Conservation (phyloP, 2,888 invertebrate species). For the Thera britannica region DNA sequence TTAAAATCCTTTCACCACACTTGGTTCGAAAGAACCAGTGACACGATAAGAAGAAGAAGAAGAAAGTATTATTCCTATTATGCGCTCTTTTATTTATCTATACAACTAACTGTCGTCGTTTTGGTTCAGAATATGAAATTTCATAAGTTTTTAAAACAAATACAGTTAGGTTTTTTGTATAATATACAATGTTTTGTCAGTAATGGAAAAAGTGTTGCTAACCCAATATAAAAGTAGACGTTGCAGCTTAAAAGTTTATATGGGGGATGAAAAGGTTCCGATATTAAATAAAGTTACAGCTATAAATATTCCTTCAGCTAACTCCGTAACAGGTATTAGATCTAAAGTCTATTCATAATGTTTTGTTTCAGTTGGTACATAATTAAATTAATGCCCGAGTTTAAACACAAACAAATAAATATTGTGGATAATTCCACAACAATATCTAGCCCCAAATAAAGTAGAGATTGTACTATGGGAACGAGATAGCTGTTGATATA, state of each 20-base stretch:
- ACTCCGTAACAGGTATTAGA: conserved; percentile 67
- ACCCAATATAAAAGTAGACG: conserved; percentile 50
- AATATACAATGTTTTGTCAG: conserved; percentile 22
- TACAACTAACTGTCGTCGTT: too few relatives aligned
- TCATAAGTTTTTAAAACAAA: neutral
- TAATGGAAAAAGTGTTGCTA: conserved; percentile 23
- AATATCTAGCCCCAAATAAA: too few relatives aligned
- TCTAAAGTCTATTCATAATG: conserved; percentile 35
- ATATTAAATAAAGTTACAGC: conserved; percentile 84
- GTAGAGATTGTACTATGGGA: too few relatives aligned
- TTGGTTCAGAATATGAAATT: too few relatives aligned
- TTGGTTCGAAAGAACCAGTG: too few relatives aligned
- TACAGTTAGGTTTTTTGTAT: neutral
- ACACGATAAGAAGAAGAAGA: too few relatives aligned
- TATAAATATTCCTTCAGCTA: conserved; percentile 84
- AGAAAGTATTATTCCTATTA: too few relatives aligned
- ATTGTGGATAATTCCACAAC: too few relatives aligned
- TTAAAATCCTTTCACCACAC: too few relatives aligned
- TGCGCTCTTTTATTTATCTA: too few relatives aligned
- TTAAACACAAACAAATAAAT: too few relatives aligned
- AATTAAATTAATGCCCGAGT: conserved; percentile 11
- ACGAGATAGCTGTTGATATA: too few relatives aligned
- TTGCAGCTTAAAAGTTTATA: conserved; percentile 75
- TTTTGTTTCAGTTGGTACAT: conserved; percentile 21
- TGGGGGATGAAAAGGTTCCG: conserved; percentile 57